phyloP scores from a whole-genome alignment of 2,888 invertebrate species.

The Cerastoderma edule region DNA sequence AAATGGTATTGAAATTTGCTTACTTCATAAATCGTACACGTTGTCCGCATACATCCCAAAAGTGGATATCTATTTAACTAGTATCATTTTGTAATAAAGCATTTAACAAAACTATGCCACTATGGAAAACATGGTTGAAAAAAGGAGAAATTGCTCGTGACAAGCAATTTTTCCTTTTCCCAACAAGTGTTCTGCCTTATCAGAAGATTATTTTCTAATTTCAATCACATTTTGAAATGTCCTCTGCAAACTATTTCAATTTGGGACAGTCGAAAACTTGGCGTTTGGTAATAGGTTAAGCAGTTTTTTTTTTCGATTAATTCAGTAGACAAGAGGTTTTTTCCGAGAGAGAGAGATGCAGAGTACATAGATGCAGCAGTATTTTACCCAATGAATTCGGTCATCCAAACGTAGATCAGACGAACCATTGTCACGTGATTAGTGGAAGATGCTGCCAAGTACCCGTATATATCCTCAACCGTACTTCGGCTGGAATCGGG shows the following conservation, averaged over 20 bases:
- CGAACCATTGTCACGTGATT: conserved; percentile 45
- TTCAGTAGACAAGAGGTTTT: too few relatives aligned
- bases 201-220: neutral
- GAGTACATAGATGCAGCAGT: too few relatives aligned
- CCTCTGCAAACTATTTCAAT: neutral
- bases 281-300: neutral
- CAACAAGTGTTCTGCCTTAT: neutral
- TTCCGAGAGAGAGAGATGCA: too few relatives aligned
- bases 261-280: neutral
- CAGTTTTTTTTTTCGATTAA: neutral
- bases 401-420: conserved; percentile 60
- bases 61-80: neutral
- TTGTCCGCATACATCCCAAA: neutral
- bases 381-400: conserved; percentile 61
- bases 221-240: neutral
- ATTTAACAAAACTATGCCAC: neutral
- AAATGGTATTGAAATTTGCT: neutral
- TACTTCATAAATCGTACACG: neutral
- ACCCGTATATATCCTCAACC: conserved; percentile 47
- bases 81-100: neutral
- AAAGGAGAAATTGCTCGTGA: neutral
- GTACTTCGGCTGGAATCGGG: conserved; percentile 44
- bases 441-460: conserved; percentile 46
- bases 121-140: neutral
- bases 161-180: neutral